Evolutionary conservation across 1,140 invertebrate genomes (phyloP), one percentile per base, ranked within the genome.

Genomic region (Drosophila eugracilis): DNA sequence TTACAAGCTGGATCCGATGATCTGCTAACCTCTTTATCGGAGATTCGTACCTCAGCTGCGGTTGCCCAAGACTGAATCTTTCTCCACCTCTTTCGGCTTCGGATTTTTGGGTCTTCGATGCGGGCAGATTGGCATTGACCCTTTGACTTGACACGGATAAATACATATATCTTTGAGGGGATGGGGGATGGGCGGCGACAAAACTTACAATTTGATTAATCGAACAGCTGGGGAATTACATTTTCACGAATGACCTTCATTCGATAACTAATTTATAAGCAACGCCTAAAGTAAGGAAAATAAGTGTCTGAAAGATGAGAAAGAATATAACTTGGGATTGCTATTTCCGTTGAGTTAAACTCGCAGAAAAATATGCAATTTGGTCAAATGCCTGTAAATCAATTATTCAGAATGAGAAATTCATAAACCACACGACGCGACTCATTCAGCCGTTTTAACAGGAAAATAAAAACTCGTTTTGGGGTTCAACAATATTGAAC

Each of bases 71-170:
- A 3, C 19, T 12, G 14, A 9, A 26, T 63, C 58, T 63, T 45
- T 63, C 62, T 48, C 62, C 59, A 39, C 47, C 21, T 50, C 45
- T 15, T 17, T n/a, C 34, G 17, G 48, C 52, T 50, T 26, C 48
- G 30, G 36, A 37, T 57, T 44, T 41, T 14, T 26, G 24, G 22
- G 26, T 39, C 26, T 26, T 34, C 17, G 66, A 54, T 69, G 62
- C 55, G 41, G 55, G 55, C 50, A 49, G 37, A 60, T 39, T 72
- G 78, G 73, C 78, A 77, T 81, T 81, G 78, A 81, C 78, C 78
- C 60, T 73, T 57, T 57, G 22, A 47, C 14, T 36, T 44, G 78
- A 73, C 73, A 65, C 36, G 42, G 37, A 81, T 77, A 59, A 59
- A 75, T 80, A 72, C 14, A 24, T 21, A 44, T 21, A 21, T 26